Conservation (phyloP, 2,888 invertebrate genomes). For the Punctoribates punctum region DNA sequence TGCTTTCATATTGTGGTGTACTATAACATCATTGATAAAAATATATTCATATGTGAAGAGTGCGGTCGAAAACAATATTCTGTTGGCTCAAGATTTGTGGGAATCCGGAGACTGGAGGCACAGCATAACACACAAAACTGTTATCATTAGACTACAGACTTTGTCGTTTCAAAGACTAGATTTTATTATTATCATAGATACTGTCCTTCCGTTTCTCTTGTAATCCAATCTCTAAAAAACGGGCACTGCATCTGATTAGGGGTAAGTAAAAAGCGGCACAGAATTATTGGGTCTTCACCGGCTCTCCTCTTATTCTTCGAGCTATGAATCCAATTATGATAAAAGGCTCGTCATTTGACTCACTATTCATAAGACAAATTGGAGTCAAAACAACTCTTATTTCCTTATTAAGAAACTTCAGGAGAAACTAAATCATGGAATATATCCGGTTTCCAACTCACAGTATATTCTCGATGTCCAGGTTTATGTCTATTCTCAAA, state of each 20-base stretch:
- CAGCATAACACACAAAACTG: background rate
- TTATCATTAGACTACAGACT: background rate
- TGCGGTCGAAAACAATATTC: background rate
- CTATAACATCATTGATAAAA: slow-evolving; percentile 18
- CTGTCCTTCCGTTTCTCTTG: slow-evolving; percentile 32
- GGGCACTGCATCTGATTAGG: background rate
- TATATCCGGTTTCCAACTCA: too few relatives aligned
- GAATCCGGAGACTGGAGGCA: background rate
- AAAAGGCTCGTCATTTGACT: background rate
- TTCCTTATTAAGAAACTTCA: too few relatives aligned
- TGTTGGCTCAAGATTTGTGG: background rate
- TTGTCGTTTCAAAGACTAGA: background rate
- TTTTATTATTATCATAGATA: slow-evolving; percentile 6
- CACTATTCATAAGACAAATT: too few relatives aligned
- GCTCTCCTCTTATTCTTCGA: background rate
- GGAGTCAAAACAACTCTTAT: too few relatives aligned
- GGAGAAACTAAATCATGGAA: too few relatives aligned
- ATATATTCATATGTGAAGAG: background rate
- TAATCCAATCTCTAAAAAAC: slow-evolving; percentile 12
- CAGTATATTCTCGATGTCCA: too few relatives aligned
- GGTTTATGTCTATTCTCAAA: too few relatives aligned
- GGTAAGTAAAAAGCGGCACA: background rate
- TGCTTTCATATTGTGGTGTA: slow-evolving; percentile 23
- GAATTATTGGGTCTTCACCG: background rate
- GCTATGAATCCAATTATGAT: slow-evolving; percentile 21